A percentile compares a stretch with the other conserved stretches of the same genome.
phyloP scores from a whole-genome alignment of 2,113 vertebrate genomes.

The Mirounga angustirostris region DNA sequence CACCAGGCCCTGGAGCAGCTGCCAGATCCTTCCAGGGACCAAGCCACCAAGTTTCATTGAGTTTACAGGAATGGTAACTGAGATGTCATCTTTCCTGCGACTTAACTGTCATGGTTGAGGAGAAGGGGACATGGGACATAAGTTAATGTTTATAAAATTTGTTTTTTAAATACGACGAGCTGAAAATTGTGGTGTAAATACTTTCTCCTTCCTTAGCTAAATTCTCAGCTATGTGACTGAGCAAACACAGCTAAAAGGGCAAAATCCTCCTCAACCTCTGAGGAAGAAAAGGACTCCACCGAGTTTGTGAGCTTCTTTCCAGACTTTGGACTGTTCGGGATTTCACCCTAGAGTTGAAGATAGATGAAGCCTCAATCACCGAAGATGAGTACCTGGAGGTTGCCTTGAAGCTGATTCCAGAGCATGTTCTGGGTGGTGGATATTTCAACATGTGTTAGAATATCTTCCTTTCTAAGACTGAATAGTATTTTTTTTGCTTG shows the following conservation, averaged over 20 bases:
- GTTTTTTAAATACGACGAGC: conserved; percentile 46
- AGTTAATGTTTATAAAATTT: neutral
- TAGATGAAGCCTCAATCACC: neutral
- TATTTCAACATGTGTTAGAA: neutral
- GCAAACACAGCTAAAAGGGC: conserved; percentile 48
- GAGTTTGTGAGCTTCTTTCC: conserved; percentile 70
- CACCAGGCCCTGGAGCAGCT: conserved; percentile 42
- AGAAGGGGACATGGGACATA: neutral
- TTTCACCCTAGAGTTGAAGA: conserved; percentile 68
- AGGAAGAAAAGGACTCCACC: neutral
- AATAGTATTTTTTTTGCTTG: neutral
- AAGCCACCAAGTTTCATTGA: conserved; percentile 13
- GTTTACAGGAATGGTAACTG: neutral
- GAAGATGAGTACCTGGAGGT: conserved; percentile 68
- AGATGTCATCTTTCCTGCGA: neutral
- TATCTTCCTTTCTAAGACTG: neutral
- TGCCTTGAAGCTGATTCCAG: conserved; percentile 18
- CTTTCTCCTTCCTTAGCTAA: neutral
- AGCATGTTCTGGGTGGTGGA: neutral
- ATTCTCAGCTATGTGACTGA: conserved; percentile 65
- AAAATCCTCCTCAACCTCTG: neutral
- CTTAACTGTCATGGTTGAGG: neutral
- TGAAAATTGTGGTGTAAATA: conserved; percentile 65
- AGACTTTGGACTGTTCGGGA: conserved; percentile 72
- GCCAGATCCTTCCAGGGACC: conserved; percentile 60